Evolutionary conservation across 1,140 invertebrate species (phyloP), one percentile per base, ranked within the genome.

Genomic region (Sarcophaga bullata): DNA sequence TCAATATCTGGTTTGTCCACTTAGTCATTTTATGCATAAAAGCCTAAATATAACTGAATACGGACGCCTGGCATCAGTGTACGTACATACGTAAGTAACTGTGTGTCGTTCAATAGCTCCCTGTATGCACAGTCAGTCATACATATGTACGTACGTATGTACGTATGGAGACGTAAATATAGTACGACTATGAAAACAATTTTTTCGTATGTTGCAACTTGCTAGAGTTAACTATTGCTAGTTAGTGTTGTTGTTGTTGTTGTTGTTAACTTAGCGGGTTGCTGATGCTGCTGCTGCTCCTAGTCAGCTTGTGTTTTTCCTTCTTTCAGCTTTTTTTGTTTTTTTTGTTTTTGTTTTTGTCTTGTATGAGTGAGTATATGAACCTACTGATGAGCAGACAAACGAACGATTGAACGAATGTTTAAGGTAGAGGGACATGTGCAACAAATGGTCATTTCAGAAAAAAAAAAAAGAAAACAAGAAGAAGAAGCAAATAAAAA

Each of bases 1-100:
- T 89, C 87, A 89, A 89, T 89, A 89, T 89, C 87, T 87, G 87
- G 87, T 89, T 89, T 89, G 87, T 89, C 87, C 87, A 89, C 87
- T 89, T 86, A 84, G 84, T 82, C 83, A 83, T 81, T 83, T 80
- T 82, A 73, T 75, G 78, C 72, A 84, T 81, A 73, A 81, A 85
- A 47, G 81, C 50, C 81, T 37, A 37, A 37, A 37, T 37, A 37
- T 37, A 37, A 37, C 25, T 37, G 25, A 37, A 37, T 37, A 37
- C 25, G 25, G 4, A 37, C 25, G 25, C 25, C 4, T 37, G 25
- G 25, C 25, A 37, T 37, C 1, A 37, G 25, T 80, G 81, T 54
- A 81, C 17, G 13, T 75, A 49, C 25, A 73, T 37, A 54, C 9
- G 58, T 76, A 47, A 48, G 47, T 15, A n/a, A n/a, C 13, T 58